These are phyloP conservation scores for Eretmochelys imbricata DNA, from an alignment of 2,113 vertebrate species.

Conservation along the genomic window DNA sequence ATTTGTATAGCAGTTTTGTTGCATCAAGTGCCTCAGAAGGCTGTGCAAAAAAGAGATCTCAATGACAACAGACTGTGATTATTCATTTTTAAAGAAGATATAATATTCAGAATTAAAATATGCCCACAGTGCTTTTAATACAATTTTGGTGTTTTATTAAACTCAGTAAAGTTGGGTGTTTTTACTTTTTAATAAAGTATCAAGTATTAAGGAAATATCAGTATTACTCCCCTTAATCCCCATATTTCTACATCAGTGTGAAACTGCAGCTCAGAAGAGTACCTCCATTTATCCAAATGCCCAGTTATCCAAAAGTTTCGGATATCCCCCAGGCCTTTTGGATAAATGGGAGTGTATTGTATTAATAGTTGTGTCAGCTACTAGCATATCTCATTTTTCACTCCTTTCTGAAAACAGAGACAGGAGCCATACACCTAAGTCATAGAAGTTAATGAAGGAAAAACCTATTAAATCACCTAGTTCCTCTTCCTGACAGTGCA, in stretches of 20 bases:
- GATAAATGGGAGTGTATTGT: neutral
- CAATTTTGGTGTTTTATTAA: neutral
- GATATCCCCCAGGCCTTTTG: neutral
- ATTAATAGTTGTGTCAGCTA: neutral
- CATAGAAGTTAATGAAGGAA: neutral
- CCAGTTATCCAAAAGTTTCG: neutral
- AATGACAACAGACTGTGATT: neutral
- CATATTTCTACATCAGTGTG: neutral
- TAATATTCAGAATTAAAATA: neutral
- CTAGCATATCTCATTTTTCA: neutral
- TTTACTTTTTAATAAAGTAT: neutral
- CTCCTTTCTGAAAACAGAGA: neutral
- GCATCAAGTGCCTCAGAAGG: neutral
- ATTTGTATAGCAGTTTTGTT: neutral
- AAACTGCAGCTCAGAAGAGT: neutral
- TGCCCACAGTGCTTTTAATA: neutral
- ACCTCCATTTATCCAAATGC: neutral
- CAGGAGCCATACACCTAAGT: neutral
- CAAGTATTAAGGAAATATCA: neutral
- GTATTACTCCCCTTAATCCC: neutral
- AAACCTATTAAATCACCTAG: neutral
- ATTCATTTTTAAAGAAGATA: neutral
- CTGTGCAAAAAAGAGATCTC: neutral
- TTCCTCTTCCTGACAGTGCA: neutral
- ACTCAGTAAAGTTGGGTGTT: neutral